These are phyloP conservation scores for Apocrypta bakeri DNA, from an alignment of 1,140 invertebrate genomes.

Conservation along the genomic window DNA sequence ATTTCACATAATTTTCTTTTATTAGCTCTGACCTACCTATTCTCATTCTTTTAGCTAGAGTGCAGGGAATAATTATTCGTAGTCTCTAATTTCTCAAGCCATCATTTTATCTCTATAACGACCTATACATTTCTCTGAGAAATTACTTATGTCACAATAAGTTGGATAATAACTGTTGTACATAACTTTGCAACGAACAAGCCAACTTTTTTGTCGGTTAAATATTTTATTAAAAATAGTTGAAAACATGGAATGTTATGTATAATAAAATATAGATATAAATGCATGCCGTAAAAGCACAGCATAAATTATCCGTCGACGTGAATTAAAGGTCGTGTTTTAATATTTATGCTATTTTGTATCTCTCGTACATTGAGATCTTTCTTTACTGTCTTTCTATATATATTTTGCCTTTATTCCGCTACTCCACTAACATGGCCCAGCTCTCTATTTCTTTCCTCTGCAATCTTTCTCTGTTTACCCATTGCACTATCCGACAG, in stretches of 20 bases:
- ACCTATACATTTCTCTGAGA: neutral
- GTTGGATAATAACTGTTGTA: neutral
- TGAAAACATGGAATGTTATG: neutral
- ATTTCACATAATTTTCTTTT: slow-evolving; percentile 19
- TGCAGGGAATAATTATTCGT: neutral
- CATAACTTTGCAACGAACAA: neutral
- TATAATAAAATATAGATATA: no score
- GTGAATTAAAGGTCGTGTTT: neutral
- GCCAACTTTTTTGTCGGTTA: neutral
- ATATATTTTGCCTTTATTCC: neutral
- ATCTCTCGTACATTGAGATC: neutral
- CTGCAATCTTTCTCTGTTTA: neutral
- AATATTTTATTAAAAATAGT: no score
- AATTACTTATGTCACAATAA: neutral
- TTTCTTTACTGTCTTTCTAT: neutral
- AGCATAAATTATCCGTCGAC: neutral
- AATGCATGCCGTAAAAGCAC: neutral
- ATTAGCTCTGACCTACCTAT: neutral
- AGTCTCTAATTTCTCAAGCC: neutral
- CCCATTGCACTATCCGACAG: neutral
- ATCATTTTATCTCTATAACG: slow-evolving; percentile 23
- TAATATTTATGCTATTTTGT: neutral
- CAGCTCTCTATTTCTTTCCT: slow-evolving; percentile 1
- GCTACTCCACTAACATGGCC: neutral
- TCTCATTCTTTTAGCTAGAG: neutral